Evolutionary conservation across 2,113 vertebrate genomes (phyloP).

Genomic region (Rhea pennata): DNA sequence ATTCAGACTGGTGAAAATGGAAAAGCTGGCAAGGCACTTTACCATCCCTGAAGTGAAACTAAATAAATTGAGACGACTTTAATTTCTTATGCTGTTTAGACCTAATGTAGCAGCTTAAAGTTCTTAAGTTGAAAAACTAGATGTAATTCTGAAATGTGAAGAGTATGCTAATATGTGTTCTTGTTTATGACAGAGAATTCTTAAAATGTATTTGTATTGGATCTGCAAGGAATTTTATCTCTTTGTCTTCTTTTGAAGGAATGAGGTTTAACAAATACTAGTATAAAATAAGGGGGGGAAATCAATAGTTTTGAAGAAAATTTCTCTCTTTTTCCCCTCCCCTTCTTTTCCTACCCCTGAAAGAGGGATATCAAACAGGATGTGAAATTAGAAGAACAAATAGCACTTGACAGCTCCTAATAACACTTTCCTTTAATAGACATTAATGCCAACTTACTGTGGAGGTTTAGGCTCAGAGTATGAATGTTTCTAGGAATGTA

Average conservation of each 20-base stretch:
- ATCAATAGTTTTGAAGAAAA: not conserved
- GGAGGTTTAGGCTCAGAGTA: not conserved
- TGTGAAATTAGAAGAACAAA: not conserved
- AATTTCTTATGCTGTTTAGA: slow-evolving; percentile 15
- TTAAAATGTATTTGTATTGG: not conserved
- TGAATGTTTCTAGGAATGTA: not conserved
- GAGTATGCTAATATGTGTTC: not conserved
- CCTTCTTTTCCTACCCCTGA: not conserved
- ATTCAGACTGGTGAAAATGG: slow-evolving; percentile 68
- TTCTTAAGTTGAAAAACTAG: not conserved
- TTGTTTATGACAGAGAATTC: not conserved
- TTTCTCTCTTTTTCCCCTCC: not conserved
- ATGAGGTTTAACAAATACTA: not conserved
- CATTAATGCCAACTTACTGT: not conserved
- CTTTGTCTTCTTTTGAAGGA: not conserved
- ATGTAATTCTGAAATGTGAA: not conserved
- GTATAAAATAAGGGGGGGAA: accelerated
- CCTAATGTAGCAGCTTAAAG: not conserved
- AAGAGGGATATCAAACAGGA: not conserved
- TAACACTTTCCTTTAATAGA: not conserved
- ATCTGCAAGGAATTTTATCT: not conserved
- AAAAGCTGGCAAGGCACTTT: slow-evolving; percentile 53
- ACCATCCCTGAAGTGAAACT: slow-evolving; percentile 40
- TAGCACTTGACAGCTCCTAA: not conserved
- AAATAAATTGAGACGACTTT: slow-evolving; percentile 45